Evolutionary conservation across 2,797 vertebrate genomes (phyloP).

Genomic region (Gallirallus australis): DNA sequence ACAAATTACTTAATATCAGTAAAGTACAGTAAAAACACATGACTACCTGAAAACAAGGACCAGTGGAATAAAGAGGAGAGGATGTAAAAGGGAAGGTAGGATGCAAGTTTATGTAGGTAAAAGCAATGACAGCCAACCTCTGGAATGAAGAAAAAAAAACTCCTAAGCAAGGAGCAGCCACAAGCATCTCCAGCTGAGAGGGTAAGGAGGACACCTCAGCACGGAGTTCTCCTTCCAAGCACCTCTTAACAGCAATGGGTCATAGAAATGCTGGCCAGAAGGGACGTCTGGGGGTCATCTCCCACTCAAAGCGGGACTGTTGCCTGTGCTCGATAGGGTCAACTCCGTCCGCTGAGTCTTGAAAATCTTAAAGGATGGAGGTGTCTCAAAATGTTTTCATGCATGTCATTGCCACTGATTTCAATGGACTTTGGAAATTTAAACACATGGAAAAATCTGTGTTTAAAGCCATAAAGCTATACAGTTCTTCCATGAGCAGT

Average conservation of each 20-base stretch:
- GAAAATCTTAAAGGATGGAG: neutral
- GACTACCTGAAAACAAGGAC: neutral
- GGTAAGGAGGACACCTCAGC: neutral
- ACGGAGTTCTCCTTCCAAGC: neutral
- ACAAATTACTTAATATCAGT: neutral
- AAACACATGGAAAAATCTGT: neutral
- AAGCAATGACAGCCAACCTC: neutral
- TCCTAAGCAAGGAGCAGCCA: neutral
- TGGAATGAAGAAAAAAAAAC: neutral
- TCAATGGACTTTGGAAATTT: neutral
- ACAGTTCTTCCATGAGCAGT: neutral
- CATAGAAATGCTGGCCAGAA: neutral
- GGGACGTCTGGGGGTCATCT: neutral
- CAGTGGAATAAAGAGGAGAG: neutral
- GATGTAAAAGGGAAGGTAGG: neutral
- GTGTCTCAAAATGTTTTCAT: neutral
- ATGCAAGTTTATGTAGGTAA: accelerated
- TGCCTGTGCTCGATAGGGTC: too few relatives aligned
- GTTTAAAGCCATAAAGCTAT: neutral
- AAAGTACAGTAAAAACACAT: neutral
- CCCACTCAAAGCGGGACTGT: neutral
- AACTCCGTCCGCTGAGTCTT: neutral
- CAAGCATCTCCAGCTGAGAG: neutral
- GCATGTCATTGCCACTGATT: neutral
- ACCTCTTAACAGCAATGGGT: neutral